A percentile compares a stretch with the other conserved stretches of the same genome.
Evolutionary conservation across 2,113 vertebrate species (phyloP).

Genomic region (Cyphomyrus discorhynchus): DNA sequence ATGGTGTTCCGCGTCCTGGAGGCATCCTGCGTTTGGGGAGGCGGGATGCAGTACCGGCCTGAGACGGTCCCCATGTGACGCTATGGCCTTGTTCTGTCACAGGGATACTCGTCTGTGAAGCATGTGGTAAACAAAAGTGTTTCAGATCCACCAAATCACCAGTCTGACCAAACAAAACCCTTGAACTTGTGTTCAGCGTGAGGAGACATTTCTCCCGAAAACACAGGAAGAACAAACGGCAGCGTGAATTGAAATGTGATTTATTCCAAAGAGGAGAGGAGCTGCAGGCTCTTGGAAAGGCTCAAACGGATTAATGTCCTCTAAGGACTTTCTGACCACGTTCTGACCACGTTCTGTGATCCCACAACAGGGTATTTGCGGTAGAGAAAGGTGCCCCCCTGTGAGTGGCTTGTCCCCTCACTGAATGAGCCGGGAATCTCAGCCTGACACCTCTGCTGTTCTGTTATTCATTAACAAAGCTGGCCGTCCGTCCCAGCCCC

Average conservation of each 20-base stretch:
- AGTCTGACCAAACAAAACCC: neutral
- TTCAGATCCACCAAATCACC: neutral
- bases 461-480: no score
- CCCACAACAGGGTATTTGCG: neutral
- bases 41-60: neutral
- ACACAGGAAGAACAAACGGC: neutral
- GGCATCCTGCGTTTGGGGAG: neutral
- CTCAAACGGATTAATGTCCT: neutral
- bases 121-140: neutral
- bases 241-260: neutral
- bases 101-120: neutral
- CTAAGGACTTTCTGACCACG: neutral
- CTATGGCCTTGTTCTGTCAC: neutral
- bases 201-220: neutral
- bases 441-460: neutral
- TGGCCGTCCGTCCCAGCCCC: fast-evolving
- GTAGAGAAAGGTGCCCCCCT: neutral
- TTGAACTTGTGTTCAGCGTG: neutral
- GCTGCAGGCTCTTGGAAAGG: neutral
- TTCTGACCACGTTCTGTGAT: neutral
- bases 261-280: neutral
- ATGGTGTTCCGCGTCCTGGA: neutral
- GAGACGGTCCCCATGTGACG: neutral
- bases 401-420: neutral
- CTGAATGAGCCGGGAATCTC: neutral